Conservation (phyloP, 2,113 vertebrate species). For the Galeopterus variegatus region DNA sequence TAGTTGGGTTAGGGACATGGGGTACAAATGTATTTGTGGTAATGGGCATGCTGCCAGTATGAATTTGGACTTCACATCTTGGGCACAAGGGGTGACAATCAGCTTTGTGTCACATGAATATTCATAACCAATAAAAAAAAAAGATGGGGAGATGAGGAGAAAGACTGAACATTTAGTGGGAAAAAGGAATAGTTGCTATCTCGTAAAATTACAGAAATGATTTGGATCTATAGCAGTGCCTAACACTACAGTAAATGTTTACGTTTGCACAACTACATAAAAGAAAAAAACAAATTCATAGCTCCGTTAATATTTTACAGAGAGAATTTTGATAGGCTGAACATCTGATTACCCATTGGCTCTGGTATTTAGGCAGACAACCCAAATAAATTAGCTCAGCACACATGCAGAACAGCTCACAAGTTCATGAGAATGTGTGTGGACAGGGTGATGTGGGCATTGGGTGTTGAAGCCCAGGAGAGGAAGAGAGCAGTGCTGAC, state of each 20-base stretch:
- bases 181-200: background rate
- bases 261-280: background rate
- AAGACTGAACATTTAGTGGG: background rate
- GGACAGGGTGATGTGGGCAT: background rate
- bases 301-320: background rate
- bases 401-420: background rate
- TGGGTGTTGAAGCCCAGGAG: background rate
- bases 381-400: background rate
- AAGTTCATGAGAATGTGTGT: background rate
- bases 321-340: background rate
- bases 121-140: background rate
- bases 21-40: too few relatives aligned
- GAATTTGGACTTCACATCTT: too few relatives aligned
- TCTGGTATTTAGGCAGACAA: background rate
- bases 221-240: background rate
- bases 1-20: too few relatives aligned
- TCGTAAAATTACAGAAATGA: background rate
- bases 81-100: too few relatives aligned
- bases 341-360: background rate
- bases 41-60: too few relatives aligned
- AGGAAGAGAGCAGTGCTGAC: background rate
- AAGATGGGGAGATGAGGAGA: rapidly evolving
- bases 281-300: background rate
- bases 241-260: background rate
- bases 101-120: too few relatives aligned